phyloP scores from a whole-genome alignment of 2,888 invertebrate genomes.

The Andrena bicolor region DNA sequence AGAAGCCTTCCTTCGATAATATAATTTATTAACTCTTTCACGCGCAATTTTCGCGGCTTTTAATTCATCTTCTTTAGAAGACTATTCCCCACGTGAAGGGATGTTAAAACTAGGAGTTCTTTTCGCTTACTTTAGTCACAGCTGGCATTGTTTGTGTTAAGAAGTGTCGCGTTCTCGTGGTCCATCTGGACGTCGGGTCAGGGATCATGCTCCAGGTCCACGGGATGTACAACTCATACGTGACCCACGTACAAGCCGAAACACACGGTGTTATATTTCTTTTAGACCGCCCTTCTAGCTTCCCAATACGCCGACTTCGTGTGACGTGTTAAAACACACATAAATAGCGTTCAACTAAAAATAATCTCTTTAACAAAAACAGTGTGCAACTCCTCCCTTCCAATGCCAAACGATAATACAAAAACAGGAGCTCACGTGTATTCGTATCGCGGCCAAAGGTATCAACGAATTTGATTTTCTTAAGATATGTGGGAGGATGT shows the following conservation, averaged over 20 bases:
- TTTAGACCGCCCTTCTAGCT: slow-evolving; percentile 31
- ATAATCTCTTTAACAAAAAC: not conserved
- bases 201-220: slow-evolving; percentile 58
- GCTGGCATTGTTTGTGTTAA: slow-evolving; percentile 69
- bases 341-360: not conserved
- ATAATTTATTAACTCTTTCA: not conserved
- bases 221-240: slow-evolving; percentile 63
- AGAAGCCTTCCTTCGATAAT: no score
- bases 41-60: not conserved
- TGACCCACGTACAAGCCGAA: slow-evolving; percentile 60
- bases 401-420: not conserved
- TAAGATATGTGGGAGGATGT: no score
- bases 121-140: slow-evolving; percentile 53
- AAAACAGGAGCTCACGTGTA: not conserved
- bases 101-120: slow-evolving; percentile 34
- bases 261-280: slow-evolving; percentile 49
- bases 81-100: not conserved
- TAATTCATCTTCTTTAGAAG: not conserved
- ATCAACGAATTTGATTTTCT: no score
- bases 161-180: slow-evolving; percentile 68
- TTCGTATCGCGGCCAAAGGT: not conserved
- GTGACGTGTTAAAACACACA: not conserved
- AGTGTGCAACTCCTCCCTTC: not conserved
- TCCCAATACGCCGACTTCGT: slow-evolving; percentile 24
- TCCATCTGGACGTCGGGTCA: slow-evolving; percentile 66